phyloP scores from a whole-genome alignment of 1,140 invertebrate species.

The Camponotus pennsylvanicus region DNA sequence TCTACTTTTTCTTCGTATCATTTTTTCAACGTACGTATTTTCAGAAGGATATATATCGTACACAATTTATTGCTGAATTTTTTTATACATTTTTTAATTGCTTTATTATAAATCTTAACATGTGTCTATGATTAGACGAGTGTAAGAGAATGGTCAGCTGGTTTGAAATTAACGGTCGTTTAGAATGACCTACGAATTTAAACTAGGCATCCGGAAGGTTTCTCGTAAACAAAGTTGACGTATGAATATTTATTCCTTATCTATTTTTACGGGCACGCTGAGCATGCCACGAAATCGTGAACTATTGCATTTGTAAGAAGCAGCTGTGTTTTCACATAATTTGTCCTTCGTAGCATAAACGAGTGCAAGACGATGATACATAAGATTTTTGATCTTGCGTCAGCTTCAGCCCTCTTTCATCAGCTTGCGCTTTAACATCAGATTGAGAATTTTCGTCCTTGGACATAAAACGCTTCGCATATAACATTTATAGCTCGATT shows the following conservation, averaged over 20 bases:
- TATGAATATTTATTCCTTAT: constrained; percentile 37
- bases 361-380: constrained; percentile 48
- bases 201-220: constrained; percentile 12
- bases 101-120: constrained; percentile 1
- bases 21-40: neutral
- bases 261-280: constrained; percentile 18
- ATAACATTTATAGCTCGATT: constrained; percentile 14
- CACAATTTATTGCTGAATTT: neutral
- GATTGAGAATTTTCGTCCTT: constrained; percentile 6
- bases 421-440: constrained; percentile 55
- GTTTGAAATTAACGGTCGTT: constrained; percentile 13
- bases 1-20: neutral
- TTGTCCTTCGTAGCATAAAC: constrained; percentile 61
- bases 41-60: neutral
- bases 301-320: constrained; percentile 36
- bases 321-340: constrained; percentile 60
- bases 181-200: neutral
- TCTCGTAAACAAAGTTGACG: constrained; percentile 36
- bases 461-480: neutral
- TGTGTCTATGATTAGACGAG: neutral
- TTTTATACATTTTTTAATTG: neutral
- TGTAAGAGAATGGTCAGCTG: constrained; percentile 9
- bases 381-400: constrained; percentile 70
- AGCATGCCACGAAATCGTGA: constrained; percentile 23
- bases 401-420: constrained; percentile 68